Evolutionary conservation across 2,797 vertebrate species (phyloP), one percentile per base, ranked within the genome.

Genomic region (Spinibarbus caldwelli): DNA sequence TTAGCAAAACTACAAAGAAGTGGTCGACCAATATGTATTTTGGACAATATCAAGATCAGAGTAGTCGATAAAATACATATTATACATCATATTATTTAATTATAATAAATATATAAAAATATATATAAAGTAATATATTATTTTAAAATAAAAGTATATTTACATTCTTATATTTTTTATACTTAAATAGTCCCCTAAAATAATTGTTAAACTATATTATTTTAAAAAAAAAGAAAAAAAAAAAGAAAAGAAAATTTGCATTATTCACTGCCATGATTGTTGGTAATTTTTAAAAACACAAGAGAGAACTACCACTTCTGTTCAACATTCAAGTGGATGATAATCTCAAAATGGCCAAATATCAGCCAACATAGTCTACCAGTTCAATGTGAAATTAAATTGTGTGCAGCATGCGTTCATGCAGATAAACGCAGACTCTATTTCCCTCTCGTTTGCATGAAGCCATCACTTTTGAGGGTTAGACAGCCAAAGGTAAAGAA

Each of bases 401-500:
- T 17, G 52, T 4, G 17, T 66, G 57, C 17, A 0, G 2, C 78
- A 67, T 80, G 59, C 26, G 4, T 80, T 68, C 34, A 70, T 70
- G 79, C 45, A 81, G 79, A 70, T 11, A 78, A 64, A 23, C 0
- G 14, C 52, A 59, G 6, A 14, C 23, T 45, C 19, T 6, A 43
- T 43, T 84, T 26, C 62, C 23, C 36, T 83, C 36, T 6, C 14
- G 19, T 78, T 78, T 59, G 64, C 26, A 84, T 84, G 14, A 84
- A 70, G 47, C 29, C 9, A 71, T 71, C 9, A 5, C 12, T 59
- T 57, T 78, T 78, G n/a, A 43, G 66, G 75, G 71, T 59, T 59
- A 71, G 31, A 41, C 34, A 34, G 82, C n/a, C 47, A 68, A 21
- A 77, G 12, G 34, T n/a, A 71, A 2, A 57, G 49, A 45, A 41